Evolutionary conservation across 2,888 invertebrate species (phyloP), one percentile per base, ranked within the genome.

Genomic region (Camptogramma bilineatum): DNA sequence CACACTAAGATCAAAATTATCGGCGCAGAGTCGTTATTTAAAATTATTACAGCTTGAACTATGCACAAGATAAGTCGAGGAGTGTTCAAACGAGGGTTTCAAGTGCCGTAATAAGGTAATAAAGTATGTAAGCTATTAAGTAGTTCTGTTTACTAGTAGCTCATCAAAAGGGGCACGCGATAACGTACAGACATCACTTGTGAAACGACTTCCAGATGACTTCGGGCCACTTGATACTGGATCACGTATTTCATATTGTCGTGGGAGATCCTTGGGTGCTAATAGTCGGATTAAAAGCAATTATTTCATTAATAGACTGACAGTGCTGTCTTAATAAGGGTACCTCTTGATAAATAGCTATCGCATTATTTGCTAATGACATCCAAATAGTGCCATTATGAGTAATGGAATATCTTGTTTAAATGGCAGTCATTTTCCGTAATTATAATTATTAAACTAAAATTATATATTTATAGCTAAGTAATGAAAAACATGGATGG

Each of bases 121-220:
- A 62, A 69, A 74, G 68, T 70, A 71, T 75, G 76, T 76, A 71
- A 76, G 73, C 71, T 75, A 79, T 81, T 79, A 81, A 78, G 75
- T 72, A 71, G 74, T 73, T 75, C 56, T 80, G 81, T 83, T 84
- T 80, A 75, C 77, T 77, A 73, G 78, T 74, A 66, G 74, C 76
- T 78, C 75, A 77, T 79, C 79, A 77, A 80, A 85, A 78, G 79
- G 74, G 76, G 75, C 83, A 80, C 78, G 81, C 83, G 87, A 87
- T 86, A 87, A 84, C 80, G 70, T 73, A 74, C 84, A 83, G 84
- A 85, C 82, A 83, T 66, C 53, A 51, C 69, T 69, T 71, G 69
- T 68, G 71, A 58, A 70, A 72, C 70, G 68, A 72, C 69, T 73
- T 68, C 55, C 67, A 72, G 58, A 70, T 66, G 62, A 70, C 56